Evolutionary conservation across 2,888 invertebrate genomes (phyloP).

Genomic region (Pterostichus madidus): DNA sequence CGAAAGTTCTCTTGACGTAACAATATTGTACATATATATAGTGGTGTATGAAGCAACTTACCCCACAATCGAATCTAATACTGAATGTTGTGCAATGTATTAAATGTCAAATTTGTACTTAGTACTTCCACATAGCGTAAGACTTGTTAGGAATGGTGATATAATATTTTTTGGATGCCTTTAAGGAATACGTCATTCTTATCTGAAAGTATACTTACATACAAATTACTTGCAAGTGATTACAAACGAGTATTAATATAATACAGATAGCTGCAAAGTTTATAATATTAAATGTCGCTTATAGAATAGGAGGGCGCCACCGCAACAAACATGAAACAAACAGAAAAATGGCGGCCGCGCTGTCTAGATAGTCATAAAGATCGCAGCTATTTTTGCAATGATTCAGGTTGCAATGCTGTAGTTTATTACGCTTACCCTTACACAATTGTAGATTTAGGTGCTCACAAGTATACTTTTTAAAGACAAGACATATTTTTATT

Average conservation of each 20-base stretch:
- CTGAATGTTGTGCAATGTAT: slow-evolving; percentile 63
- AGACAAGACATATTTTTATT: slow-evolving; percentile 60
- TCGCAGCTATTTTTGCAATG: slow-evolving; percentile 52
- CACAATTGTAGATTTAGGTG: slow-evolving; percentile 57
- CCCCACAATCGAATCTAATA: slow-evolving; percentile 1
- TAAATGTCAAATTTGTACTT: slow-evolving; percentile 62
- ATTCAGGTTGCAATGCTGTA: slow-evolving; percentile 50
- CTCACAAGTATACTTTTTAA: slow-evolving; percentile 63
- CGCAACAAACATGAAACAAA: background rate
- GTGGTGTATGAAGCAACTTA: too few species aligned
- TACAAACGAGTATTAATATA: slow-evolving; percentile 58
- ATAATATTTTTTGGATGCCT: slow-evolving; percentile 64
- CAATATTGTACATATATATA: too few species aligned
- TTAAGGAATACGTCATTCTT: slow-evolving; percentile 59
- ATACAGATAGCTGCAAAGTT: slow-evolving; percentile 31
- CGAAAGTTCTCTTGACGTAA: too few species aligned
- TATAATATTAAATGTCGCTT: slow-evolving; percentile 63
- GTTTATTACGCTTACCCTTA: slow-evolving; percentile 63
- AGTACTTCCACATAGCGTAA: slow-evolving; percentile 59
- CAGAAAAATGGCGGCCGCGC: background rate
- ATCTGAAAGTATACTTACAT: slow-evolving; percentile 63
- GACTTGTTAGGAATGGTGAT: slow-evolving; percentile 59
- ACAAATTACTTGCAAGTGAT: slow-evolving; percentile 44
- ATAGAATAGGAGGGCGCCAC: slow-evolving; percentile 21
- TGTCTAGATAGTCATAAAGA: slow-evolving; percentile 52